A percentile compares a stretch with the other conserved stretches of the same genome.
These are phyloP conservation scores for Burhinus oedicnemus DNA, from an alignment of 2,113 vertebrate genomes.

Conservation along the genomic window DNA sequence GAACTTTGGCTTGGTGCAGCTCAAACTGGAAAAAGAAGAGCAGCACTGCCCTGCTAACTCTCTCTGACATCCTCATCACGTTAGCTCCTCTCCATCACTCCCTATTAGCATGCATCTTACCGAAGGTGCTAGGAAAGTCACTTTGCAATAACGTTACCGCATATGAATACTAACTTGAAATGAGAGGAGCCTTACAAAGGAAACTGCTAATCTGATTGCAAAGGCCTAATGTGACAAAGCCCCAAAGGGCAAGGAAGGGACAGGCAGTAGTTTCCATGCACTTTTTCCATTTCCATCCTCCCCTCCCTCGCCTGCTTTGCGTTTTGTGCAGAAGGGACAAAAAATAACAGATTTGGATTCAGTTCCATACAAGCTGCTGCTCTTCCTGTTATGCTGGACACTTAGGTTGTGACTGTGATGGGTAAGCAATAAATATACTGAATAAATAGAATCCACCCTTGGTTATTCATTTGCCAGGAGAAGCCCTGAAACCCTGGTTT, in stretches of 20 bases:
- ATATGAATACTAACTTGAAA: constrained; percentile 57
- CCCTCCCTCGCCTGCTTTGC: background rate
- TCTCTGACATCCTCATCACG: background rate
- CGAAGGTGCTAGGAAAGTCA: constrained; percentile 52
- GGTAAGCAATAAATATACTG: background rate
- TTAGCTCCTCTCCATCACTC: constrained; percentile 12
- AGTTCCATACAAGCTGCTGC: background rate
- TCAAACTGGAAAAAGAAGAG: background rate
- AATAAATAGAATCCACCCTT: background rate
- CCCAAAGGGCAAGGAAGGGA: background rate
- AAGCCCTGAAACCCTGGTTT: background rate
- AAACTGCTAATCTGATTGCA: constrained; percentile 8
- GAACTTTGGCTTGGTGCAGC: background rate
- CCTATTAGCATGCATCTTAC: constrained; percentile 29
- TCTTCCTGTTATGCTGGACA: background rate
- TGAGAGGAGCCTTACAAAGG: constrained; percentile 18
- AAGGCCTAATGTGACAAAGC: background rate
- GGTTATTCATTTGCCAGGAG: background rate
- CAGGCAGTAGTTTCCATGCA: background rate
- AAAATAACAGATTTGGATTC: background rate
- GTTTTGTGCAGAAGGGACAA: background rate
- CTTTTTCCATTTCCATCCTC: background rate
- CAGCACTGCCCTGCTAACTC: background rate
- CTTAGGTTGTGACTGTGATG: background rate
- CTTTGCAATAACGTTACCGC: constrained; percentile 38